Base-by-base conservation (phyloP, 2,888 invertebrate species). In the Dorcus parallelipipedus region DNA sequence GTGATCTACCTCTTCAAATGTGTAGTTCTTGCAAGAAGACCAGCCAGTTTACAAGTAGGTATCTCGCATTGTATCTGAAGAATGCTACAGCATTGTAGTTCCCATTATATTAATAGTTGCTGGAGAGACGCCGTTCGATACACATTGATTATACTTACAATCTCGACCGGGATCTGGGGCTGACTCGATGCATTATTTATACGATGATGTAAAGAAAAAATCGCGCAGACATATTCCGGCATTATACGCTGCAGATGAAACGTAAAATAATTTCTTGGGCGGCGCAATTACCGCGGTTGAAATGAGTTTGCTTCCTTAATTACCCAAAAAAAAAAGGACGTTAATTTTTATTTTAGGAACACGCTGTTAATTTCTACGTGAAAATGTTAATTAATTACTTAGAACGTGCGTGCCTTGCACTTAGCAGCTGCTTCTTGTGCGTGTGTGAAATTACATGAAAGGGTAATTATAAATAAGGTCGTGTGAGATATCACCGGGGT, bases 41-140 rank as follows among this genome's bases (percentile, higher is more conserved):
- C 53, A 40, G 10, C 45, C 45, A 20, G 10, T 45, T 10, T 45
- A 45, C 53, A 53, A 33, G 47, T 23, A 49, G 62, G 58, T 59
- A 65, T 65, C 62, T 65, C 57, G 59, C 55, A 62, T 60, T 61
- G 65, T 64, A 64, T 65, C 65, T 64, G 54, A 59, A 62, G 65
- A 65, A 65, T 65, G 62, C 58, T 59, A 58, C 60, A 61, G 56
- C 58, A 62, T 57, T 58, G 63, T 58, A 62, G 60, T 60, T 65
- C 62, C 62, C 63, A 62, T 65, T 65, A 65, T 65, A 65, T 65
- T 65, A 65, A 65, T 65, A 65, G 65, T 62, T 58, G 60, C 62
- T 58, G 60, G 60, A 60, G 58, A 54, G 57, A 59, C 60, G 62
- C 54, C 60, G 60, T 61, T 62, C 62, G 62, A 64, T 65, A 65